phyloP scores from a whole-genome alignment of 2,888 invertebrate species.

The Drosophila trichaetosa region DNA sequence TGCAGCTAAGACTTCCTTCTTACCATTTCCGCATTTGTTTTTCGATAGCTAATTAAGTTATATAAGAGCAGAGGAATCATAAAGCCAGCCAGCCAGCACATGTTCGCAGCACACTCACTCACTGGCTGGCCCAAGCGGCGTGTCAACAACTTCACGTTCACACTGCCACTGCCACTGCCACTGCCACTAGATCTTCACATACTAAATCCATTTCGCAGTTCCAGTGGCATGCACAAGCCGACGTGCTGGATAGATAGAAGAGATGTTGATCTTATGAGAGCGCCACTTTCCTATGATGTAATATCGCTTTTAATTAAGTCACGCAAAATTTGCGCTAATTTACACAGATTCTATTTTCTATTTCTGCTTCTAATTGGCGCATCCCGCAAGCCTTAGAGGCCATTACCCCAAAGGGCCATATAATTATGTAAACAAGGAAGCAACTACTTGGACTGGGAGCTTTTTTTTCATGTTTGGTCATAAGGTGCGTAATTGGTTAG shows the following conservation, averaged over 20 bases:
- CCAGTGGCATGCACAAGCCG: slow-evolving; percentile 60
- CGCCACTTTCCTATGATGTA: slow-evolving; percentile 70
- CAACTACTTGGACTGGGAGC: slow-evolving; percentile 14
- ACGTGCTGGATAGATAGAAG: slow-evolving; percentile 20
- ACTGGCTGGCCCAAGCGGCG: slow-evolving; percentile 50
- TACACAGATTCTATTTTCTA: slow-evolving; percentile 54
- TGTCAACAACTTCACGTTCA: slow-evolving; percentile 45
- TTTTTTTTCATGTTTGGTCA: slow-evolving; percentile 23
- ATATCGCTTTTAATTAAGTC: slow-evolving; percentile 74
- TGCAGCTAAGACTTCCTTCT: slow-evolving; percentile 42
- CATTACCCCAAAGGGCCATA: slow-evolving; percentile 41
- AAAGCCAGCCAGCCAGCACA: slow-evolving; percentile 51
- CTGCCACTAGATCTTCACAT: slow-evolving; percentile 33
- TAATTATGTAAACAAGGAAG: slow-evolving; percentile 70
- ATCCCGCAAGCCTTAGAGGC: slow-evolving; percentile 12
- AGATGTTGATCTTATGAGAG: slow-evolving; percentile 50
- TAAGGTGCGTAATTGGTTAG: slow-evolving; percentile 57
- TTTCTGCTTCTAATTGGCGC: slow-evolving; percentile 65
- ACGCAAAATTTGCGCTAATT: slow-evolving; percentile 76
- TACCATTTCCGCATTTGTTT: slow-evolving; percentile 46
- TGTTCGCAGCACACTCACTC: slow-evolving; percentile 13
- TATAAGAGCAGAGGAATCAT: slow-evolving; percentile 50
- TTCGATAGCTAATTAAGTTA: slow-evolving; percentile 63
- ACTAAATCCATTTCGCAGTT: slow-evolving; percentile 54
- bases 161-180: neutral